Conservation (phyloP, 2,888 invertebrate genomes). For the Lycia hirtaria region DNA sequence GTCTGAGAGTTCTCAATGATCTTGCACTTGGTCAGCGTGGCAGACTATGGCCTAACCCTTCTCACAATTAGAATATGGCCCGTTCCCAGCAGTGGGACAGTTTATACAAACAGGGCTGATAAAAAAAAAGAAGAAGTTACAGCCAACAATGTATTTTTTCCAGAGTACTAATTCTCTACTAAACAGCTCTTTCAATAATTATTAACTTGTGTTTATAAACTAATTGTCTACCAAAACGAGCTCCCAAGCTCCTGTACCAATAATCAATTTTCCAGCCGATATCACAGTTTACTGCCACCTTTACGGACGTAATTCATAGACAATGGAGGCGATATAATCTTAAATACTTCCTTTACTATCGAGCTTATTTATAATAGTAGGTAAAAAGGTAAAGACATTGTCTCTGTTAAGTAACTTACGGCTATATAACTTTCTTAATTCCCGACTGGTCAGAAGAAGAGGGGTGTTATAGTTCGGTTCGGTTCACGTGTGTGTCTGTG, state of each 20-base stretch:
- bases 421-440: conserved; percentile 13
- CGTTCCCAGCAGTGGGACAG: too few relatives aligned
- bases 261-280: conserved; percentile 19
- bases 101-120: too few relatives aligned
- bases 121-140: too few relatives aligned
- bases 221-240: not conserved
- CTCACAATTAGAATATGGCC: too few relatives aligned
- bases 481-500: too few relatives aligned
- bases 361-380: conserved; percentile 14
- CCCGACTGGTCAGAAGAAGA: too few relatives aligned
- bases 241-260: not conserved
- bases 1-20: too few relatives aligned
- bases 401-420: conserved; percentile 24
- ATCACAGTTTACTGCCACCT: conserved; percentile 18
- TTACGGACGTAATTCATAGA: conserved; percentile 32
- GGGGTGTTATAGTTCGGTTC: too few relatives aligned
- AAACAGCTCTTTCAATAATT: not conserved
- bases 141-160: too few relatives aligned
- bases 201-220: not conserved
- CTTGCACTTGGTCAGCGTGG: too few relatives aligned
- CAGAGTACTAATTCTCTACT: not conserved
- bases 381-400: conserved; percentile 25
- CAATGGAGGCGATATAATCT: conserved; percentile 26
- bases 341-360: conserved; percentile 25
- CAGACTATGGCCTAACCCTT: too few relatives aligned